Evolutionary conservation across 2,113 vertebrate genomes (phyloP).

Genomic region (Sardina pilchardus): DNA sequence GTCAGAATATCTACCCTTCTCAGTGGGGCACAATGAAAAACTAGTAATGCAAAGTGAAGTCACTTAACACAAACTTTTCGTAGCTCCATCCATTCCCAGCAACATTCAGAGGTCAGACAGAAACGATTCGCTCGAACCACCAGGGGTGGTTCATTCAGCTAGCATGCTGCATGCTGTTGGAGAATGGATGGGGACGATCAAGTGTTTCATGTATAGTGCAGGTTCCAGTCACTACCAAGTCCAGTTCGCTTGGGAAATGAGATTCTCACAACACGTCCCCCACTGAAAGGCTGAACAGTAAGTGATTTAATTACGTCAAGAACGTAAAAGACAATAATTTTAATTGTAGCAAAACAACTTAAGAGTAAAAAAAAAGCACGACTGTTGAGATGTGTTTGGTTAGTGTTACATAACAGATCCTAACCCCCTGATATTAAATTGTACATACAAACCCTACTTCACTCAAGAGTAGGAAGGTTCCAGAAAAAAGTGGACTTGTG

Average conservation of each 20-base stretch:
- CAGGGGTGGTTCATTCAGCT: not conserved
- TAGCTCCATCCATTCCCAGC: conserved; percentile 4
- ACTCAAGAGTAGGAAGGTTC: not conserved
- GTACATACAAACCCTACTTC: conserved; percentile 1
- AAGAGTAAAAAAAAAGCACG: not conserved
- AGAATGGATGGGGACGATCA: not conserved
- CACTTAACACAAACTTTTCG: not conserved
- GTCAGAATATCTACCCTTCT: not conserved
- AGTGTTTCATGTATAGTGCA: conserved; percentile 5
- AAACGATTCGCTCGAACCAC: not conserved
- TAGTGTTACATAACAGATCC: not conserved
- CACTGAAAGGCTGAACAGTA: not conserved
- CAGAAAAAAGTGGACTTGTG: conserved; percentile 20
- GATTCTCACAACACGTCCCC: not conserved
- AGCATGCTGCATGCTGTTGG: conserved; percentile 8
- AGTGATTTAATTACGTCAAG: not conserved
- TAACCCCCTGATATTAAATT: not conserved
- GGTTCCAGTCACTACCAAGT: conserved; percentile 16
- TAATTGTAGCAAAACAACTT: not conserved
- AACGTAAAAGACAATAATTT: not conserved
- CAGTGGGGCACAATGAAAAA: not conserved
- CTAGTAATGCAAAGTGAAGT: conserved; percentile 2
- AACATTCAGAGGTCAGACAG: conserved; percentile 14
- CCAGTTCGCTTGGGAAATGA: not conserved
- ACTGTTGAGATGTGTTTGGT: conserved; percentile 1